Evolutionary conservation across 1,140 invertebrate species (phyloP), one percentile per base, ranked within the genome.

Genomic region (Pantala flavescens): DNA sequence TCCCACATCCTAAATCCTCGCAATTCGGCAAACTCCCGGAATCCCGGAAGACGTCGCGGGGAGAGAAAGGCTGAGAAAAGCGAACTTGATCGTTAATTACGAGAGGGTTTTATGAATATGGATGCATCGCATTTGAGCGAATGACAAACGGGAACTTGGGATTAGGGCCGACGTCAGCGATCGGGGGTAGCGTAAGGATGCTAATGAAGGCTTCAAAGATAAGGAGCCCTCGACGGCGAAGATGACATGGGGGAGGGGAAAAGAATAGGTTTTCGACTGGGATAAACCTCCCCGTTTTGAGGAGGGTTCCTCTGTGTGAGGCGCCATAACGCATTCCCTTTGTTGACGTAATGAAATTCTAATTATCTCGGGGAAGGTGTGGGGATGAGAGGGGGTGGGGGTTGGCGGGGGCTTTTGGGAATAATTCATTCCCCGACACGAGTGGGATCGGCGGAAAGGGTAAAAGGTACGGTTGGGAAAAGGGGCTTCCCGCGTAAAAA

Each of bases 321-420:
- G 9, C 28, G 2, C 49, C 49, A 63, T 63, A 63, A 63, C 49
- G 49, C 49, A 63, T 63, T 63, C 49, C 49, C 49, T 63, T 63
- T 63, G 49, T 63, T 63, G 49, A 63, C 49, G 49, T 63, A 63
- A 63, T 63, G 49, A 63, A 63, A 63, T 63, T 63, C 49, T 63
- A 63, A 63, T 63, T 63, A 63, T 63, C 49, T 63, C 12, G n/a
- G 49, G 5, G n/a, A 63, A 3, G 49, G 49, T 63, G 14, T 21
- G 49, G 16, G 49, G 49, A 63, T 19, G 12, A 63, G 49, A 7
- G 3, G 49, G 49, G 49, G n/a, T 7, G 49, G 49, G 5, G 49
- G n/a, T 14, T 3, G 16, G 12, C 2, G 49, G 49, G 12, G 12
- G 49, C 49, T 16, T 16, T 63, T 63, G 49, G 5, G 49, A 63